Evolutionary conservation across 2,888 invertebrate genomes (phyloP), one percentile per base, ranked within the genome.

Genomic region (Acronicta psi): DNA sequence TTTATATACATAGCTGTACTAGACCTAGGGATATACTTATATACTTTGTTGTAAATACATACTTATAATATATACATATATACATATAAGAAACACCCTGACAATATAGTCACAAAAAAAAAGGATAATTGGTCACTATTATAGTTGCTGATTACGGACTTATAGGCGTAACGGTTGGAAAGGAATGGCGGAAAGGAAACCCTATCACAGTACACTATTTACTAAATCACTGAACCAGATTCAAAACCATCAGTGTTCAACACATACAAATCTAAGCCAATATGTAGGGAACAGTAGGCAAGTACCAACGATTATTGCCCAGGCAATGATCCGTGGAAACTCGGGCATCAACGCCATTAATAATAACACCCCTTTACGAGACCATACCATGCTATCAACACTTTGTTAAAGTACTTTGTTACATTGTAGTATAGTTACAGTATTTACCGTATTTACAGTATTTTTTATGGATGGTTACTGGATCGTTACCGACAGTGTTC

Each of bases 261-360:
- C 38, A 17, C n/a, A 17, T 36, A 62, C 55, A 69, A 63, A 64
- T 69, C 36, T 63, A 23, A 41, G 38, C 57, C 25, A 18, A 69
- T 64, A 18, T 37, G 10, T 20, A 14, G 40, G 20, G 25, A 37
- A 16, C 25, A 23, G 47, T 47, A 40, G 20, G 25, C 36, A 47
- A 41, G 47, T 43, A 23, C 34, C 11, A 3, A 17, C 17, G 38
- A 49, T 66, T 49, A 71, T 67, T 38, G 8, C 46, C 14, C 14
- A 52, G 13, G 62, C 51, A 68, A 68, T 68, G 65, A 62, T 51
- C 51, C 45, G 50, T 43, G 38, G 17, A 8, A 20, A 23, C 54
- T 17, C 41, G 61, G 45, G 55, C 49, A 50, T 41, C 45, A 41
- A 44, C 17, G 38, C 10, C 45, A 60, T 65, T 67, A 55, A 55